Evolutionary conservation across 2,888 invertebrate genomes (phyloP).

Genomic region (Parthenolecanium corni): DNA sequence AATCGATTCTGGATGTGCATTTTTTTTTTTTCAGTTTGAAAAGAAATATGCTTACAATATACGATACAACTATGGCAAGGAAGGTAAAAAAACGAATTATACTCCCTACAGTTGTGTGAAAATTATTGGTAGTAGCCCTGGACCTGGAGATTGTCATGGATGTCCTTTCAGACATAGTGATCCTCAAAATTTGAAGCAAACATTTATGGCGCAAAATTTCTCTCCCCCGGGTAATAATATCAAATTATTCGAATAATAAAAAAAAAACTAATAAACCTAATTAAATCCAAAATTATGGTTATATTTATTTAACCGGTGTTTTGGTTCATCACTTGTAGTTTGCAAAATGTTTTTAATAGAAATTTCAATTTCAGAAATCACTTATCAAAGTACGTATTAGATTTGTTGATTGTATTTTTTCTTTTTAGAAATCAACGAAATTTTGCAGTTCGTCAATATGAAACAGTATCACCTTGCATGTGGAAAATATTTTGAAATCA

Average conservation of each 20-base stretch:
- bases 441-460: slow-evolving; percentile 57
- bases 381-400: no score
- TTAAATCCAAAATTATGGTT: no score
- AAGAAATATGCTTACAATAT: slow-evolving; percentile 84
- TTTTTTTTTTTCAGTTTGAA: slow-evolving; percentile 54
- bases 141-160: slow-evolving; percentile 77
- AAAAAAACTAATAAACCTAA: no score
- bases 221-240: slow-evolving; percentile 14
- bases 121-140: slow-evolving; percentile 65
- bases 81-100: slow-evolving; percentile 79
- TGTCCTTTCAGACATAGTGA: slow-evolving; percentile 87
- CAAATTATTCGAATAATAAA: slow-evolving; percentile 18
- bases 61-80: slow-evolving; percentile 89
- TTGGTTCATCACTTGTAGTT: no score
- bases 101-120: slow-evolving; percentile 76
- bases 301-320: no score
- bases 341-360: background rate
- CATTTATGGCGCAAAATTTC: slow-evolving; percentile 42
- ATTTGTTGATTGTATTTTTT: slow-evolving; percentile 32
- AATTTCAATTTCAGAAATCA: slow-evolving; percentile 3
- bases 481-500: slow-evolving; percentile 52
- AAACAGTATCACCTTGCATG: slow-evolving; percentile 84
- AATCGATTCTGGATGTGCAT: background rate
- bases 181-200: slow-evolving; percentile 54
- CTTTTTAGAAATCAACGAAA: slow-evolving; percentile 53